These are phyloP conservation scores for Nasonia giraulti DNA, from an alignment of 1,140 invertebrate species.

Conservation along the genomic window DNA sequence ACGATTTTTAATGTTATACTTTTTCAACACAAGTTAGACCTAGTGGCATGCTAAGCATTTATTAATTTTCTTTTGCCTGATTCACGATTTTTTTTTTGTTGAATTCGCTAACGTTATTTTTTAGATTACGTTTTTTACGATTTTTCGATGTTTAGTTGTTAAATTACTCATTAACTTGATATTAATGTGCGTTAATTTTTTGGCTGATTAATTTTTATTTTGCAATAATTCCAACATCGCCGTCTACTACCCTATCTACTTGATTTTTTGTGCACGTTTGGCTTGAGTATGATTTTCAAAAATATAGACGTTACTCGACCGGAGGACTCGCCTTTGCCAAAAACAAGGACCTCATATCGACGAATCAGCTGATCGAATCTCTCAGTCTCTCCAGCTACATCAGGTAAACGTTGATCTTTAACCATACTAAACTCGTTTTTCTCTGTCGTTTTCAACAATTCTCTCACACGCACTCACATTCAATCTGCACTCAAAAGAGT, in stretches of 20 bases:
- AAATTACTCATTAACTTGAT: conserved; percentile 1
- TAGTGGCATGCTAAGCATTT: conserved; percentile 34
- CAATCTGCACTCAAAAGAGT: background rate
- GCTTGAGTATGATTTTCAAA: conserved; percentile 58
- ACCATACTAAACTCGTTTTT: background rate
- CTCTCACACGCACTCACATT: background rate
- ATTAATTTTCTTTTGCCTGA: conserved; percentile 40
- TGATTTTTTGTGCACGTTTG: conserved; percentile 53
- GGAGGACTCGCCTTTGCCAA: conserved; percentile 69
- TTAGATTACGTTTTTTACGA: conserved; percentile 42
- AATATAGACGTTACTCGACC: conserved; percentile 69
- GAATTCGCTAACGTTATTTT: conserved; percentile 51
- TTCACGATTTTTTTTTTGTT: conserved; percentile 36
- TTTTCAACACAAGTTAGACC: conserved; percentile 38
- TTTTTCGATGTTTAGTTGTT: conserved; percentile 23
- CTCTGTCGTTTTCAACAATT: background rate
- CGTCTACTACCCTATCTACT: conserved; percentile 41
- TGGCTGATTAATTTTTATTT: conserved; percentile 44
- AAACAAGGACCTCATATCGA: conserved; percentile 69
- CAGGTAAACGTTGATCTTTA: conserved; percentile 59
- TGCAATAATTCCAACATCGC: conserved; percentile 30
- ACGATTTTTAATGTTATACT: conserved; percentile 19
- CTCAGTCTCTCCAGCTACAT: conserved; percentile 71
- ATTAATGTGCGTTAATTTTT: conserved; percentile 38
- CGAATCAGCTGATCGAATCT: conserved; percentile 71